Percentiles rank a stretch among this genome's conserved stretches.
Conservation (phyloP, 2,888 invertebrate genomes). For the Drosophila kuntzei region DNA sequence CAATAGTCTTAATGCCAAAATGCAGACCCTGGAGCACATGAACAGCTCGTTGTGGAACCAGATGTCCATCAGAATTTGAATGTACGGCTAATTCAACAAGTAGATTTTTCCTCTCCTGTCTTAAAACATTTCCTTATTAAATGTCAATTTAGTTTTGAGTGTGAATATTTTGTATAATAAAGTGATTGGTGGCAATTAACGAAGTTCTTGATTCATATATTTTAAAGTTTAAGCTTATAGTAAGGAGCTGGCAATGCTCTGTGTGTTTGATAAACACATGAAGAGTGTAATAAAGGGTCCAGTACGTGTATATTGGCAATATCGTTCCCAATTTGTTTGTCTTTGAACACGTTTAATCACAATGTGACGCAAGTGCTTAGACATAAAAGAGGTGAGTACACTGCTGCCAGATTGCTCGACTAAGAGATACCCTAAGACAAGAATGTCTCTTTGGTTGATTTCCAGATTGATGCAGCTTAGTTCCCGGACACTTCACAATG, state of each 20-base stretch:
- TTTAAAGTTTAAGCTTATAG: no score
- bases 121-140: not conserved
- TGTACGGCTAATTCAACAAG: not conserved
- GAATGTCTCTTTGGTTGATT: not conserved
- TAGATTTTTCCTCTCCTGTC: not conserved
- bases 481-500: not conserved
- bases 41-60: conserved; percentile 79
- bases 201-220: no score
- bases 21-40: conserved; percentile 65
- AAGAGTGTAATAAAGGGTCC: not conserved
- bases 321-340: not conserved
- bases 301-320: conserved; percentile 6
- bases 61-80: conserved; percentile 67
- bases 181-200: not conserved
- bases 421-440: not conserved
- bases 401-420: not conserved
- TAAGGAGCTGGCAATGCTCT: not conserved
- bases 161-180: not conserved
- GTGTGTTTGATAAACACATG: not conserved
- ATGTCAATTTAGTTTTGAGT: not conserved
- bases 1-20: conserved; percentile 61
- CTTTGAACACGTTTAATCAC: conserved; percentile 17
- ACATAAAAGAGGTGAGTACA: conserved; percentile 30
- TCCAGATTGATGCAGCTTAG: not conserved
- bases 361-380: conserved; percentile 22